Conservation (phyloP, 2,797 vertebrate species). For the Gymnoscopelus microlampas region DNA sequence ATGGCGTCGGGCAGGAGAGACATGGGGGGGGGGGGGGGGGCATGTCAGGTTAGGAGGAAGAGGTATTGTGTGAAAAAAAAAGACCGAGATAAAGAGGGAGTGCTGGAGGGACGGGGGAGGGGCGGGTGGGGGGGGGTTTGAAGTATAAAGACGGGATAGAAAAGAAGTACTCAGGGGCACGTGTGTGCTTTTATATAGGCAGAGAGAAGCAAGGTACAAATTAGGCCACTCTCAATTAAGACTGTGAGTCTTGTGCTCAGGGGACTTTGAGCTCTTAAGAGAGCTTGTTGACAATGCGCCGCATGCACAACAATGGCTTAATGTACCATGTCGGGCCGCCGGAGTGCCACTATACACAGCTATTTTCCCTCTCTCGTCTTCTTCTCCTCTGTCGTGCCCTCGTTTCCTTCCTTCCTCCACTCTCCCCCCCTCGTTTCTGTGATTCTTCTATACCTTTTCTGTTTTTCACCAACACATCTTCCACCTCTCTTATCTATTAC, state of each 20-base stretch:
- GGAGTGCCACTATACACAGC: slow-evolving; percentile 20
- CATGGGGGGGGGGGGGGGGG: slow-evolving; percentile 53
- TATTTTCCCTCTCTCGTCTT: slow-evolving; percentile 3
- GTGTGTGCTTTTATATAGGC: slow-evolving; percentile 76
- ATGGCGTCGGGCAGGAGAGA: slow-evolving; percentile 42
- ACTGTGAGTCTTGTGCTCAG: slow-evolving; percentile 69
- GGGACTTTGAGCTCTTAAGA: slow-evolving; percentile 76
- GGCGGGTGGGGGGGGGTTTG: slow-evolving; percentile 58
- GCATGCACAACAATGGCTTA: slow-evolving; percentile 50
- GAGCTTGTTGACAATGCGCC: slow-evolving; percentile 67
- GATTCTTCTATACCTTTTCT: background rate
- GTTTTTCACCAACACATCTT: background rate
- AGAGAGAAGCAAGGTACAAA: slow-evolving; percentile 74
- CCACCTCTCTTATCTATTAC: background rate
- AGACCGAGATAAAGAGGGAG: slow-evolving; percentile 32
- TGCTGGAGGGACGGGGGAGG: background rate
- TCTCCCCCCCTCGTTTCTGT: background rate
- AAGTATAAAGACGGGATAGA: slow-evolving; percentile 68
- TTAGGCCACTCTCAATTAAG: slow-evolving; percentile 81
- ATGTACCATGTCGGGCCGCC: slow-evolving; percentile 47
- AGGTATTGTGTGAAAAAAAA: slow-evolving; percentile 29
- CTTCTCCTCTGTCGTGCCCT: slow-evolving; percentile 5
- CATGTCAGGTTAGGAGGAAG: slow-evolving; percentile 57
- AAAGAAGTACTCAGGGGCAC: slow-evolving; percentile 72
- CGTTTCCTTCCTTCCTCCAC: background rate